Evolutionary conservation across 2,113 vertebrate genomes (phyloP), one percentile per base, ranked within the genome.

Genomic region (Calypte anna): DNA sequence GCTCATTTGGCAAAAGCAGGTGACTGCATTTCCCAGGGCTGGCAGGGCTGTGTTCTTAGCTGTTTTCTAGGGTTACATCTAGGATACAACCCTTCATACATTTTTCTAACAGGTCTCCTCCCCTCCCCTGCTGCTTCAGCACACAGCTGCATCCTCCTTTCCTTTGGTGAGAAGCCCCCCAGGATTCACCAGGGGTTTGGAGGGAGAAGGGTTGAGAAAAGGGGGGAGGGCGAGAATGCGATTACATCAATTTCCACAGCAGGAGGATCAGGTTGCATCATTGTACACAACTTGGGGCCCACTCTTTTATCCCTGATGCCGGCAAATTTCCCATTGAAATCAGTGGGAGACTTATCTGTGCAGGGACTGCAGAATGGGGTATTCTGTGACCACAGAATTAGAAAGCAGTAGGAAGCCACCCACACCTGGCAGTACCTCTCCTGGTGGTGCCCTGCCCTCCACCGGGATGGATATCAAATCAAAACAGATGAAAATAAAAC

Each of bases 181-280:
- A 80, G 91, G 77, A 96, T 59, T 38, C 88, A 91, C 83, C 54
- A 16, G 38, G 80, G 78, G 66, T 25, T 91, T 66, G 58, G 58
- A 28, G 61, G 66, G 72, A 70, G 87, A 79, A 50, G 68, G 40
- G 46, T 1, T 85, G 48, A 62, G 77, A 81, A 86, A 54, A 84
- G 24, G 68, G 68, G 94, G 79, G 58, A 75, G 87, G 84, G 72
- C 3, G 51, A 95, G 78, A 90, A 95, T 81, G 84, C 13, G 79
- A 91, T 96, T 90, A 93, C 94, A 95, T 94, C 95, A 90, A 92
- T 94, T 95, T 95, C 88, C 95, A 82, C 95, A 88, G 91, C 90
- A 93, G 93, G 94, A 81, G 90, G 91, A 96, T 96, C 91, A 43
- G 85, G 91, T 92, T 96, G 92, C 94, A 87, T 92, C 84, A 92